Evolutionary conservation across 1,140 invertebrate genomes (phyloP), one percentile per base, ranked within the genome.

Genomic region (Agrilus planipennis): DNA sequence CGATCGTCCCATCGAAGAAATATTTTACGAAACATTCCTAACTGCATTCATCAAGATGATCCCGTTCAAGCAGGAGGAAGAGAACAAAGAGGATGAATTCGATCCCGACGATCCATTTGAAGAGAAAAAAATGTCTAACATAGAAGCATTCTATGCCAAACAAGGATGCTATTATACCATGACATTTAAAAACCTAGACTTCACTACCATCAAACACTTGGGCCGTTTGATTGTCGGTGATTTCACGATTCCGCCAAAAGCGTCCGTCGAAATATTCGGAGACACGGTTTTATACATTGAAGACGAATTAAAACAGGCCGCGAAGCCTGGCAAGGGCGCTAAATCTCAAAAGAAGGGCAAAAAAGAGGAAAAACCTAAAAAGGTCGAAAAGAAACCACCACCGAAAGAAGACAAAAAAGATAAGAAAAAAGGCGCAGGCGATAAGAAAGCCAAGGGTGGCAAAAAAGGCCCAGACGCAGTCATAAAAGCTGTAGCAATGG

Each of bases 191-290:
- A 42, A 54, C 0, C 63, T 75, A 39, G 69, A 76, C 47, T 61
- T 63, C 39, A 43, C 62, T 9, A 62, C 71, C 6, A 46, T 76
- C 23, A 66, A 68, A 42, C 62, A 64, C 45, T 58, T 76, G 31
- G 72, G 61, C 7, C 68, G 69, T 57, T 63, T 75, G 45, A 64
- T 73, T 17, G 64, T 71, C 17, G 72, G 70, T 10, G 70, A 73
- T 49, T 64, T 53, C 35, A 47, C 53, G 3, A 37, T 70, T 37
- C 63, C 67, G 1, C 39, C 61, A 25, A 67, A 65, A 46, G 54
- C 60, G 10, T 65, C 58, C 28, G 50, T 64, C 2, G 60, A 61
- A 46, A 44, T 73, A 17, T 73, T 73, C 54, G 70, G 70, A 4
- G 60, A 59, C 48, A 58, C 54, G 53, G 54, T 48, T 56, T 56